Percentiles rank a stretch among this genome's conserved stretches.
Evolutionary conservation across 2,888 invertebrate genomes (phyloP).

Genomic region (Eueremaeus valkanovi): DNA sequence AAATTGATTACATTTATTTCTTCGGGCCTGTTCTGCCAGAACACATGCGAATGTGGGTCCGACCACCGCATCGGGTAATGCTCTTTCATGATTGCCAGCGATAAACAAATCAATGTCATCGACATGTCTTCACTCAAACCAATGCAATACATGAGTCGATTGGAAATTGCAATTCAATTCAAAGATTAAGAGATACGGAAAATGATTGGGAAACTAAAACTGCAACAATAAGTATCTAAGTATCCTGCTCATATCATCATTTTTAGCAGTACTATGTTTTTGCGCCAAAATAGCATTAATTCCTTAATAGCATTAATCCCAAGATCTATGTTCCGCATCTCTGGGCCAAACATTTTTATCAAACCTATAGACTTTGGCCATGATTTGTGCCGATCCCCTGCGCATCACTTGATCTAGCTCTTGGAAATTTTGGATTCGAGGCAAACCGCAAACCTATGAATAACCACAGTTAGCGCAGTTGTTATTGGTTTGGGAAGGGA

Average conservation of each 20-base stretch:
- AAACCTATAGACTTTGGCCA: conserved; percentile 42
- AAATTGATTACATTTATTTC: conserved; percentile 45
- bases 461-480: conserved; percentile 69
- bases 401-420: conserved; percentile 57
- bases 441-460: conserved; percentile 67
- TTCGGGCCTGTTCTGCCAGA: conserved; percentile 46
- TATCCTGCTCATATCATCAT: too few relatives aligned
- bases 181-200: not conserved
- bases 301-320: too few relatives aligned
- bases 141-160: not conserved
- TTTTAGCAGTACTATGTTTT: too few relatives aligned
- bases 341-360: not conserved
- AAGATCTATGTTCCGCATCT: too few relatives aligned
- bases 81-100: conserved; percentile 46
- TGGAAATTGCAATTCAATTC: not conserved
- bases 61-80: conserved; percentile 46
- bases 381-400: conserved; percentile 50
- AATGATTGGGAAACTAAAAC: not conserved
- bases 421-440: conserved; percentile 61
- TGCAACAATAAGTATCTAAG: too few relatives aligned
- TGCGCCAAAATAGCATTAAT: too few relatives aligned
- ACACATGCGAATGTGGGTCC: conserved; percentile 48
- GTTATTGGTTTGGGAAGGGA: too few relatives aligned
- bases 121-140: conserved; percentile 40
- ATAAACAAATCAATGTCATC: conserved; percentile 48